Evolutionary conservation across 2,888 invertebrate species (phyloP).

Genomic region (Luperina nickerlii): DNA sequence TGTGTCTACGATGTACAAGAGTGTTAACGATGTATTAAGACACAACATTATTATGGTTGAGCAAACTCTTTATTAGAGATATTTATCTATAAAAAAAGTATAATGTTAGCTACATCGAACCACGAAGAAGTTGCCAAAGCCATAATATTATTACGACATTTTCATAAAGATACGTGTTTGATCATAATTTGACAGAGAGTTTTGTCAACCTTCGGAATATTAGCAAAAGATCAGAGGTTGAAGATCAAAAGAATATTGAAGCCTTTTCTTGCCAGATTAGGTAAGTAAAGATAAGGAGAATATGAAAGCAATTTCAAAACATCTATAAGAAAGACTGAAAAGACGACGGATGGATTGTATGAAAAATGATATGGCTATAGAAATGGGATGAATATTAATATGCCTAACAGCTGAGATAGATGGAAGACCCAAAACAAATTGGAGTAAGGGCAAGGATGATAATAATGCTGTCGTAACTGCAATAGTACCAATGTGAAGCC

Average conservation of each 20-base stretch:
- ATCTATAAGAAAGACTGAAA: neutral
- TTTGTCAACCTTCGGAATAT: neutral
- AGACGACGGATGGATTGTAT: neutral
- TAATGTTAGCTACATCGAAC: neutral
- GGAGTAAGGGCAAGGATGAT: neutral
- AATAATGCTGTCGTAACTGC: neutral
- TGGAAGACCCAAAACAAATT: neutral
- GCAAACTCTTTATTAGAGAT: slow-evolving; percentile 20
- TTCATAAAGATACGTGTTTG: neutral
- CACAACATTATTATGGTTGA: neutral
- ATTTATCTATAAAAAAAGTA: neutral
- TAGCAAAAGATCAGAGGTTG: neutral
- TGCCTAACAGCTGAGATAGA: neutral
- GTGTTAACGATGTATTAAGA: slow-evolving; percentile 28
- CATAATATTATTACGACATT: neutral
- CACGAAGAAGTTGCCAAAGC: neutral
- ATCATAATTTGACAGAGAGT: neutral
- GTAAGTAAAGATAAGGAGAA: no score
- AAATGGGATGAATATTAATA: neutral
- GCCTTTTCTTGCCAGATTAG: neutral
- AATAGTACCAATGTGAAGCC: neutral
- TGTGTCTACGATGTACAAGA: neutral
- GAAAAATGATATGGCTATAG: neutral
- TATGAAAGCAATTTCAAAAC: no score
- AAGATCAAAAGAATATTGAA: neutral